Base-by-base conservation (phyloP, 2,888 invertebrate species). In the Salticus scenicus region DNA sequence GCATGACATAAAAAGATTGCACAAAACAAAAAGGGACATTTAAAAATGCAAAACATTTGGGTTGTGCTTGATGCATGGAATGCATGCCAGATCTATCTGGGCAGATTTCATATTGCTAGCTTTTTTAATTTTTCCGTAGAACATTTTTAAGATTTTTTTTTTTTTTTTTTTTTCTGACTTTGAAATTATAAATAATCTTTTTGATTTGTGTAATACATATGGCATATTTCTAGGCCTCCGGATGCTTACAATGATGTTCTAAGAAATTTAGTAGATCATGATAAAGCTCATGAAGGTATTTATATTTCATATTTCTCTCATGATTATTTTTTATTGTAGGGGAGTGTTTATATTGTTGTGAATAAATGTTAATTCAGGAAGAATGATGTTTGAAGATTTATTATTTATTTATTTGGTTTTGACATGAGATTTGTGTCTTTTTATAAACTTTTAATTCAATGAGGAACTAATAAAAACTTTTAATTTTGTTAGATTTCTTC, bases 181-280 rank as follows among this genome's bases (percentile, higher is more conserved):
- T 71, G 66, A 12, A 17, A 37, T 37, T 37, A 37, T 14, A 47
- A 47, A 12, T 5, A 37, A 2, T 47, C 1, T 47, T 2, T 37
- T 37, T 17, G 17, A 47, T 17, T 14, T 47, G 2, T 24, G 12
- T 57, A 57, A 30, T 31, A 37, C 14, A 37, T 33, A 1, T 63
- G 31, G 5, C 64, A 17, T 37, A n/a, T 80, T 51, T 83, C 73
- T 47, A 88, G 87, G 72, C 88, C 87, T 41, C 74, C 85, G 10
- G 86, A 88, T 67, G 84, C 80, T n/a, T 86, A 86, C 33, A 86
- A 67, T 80, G 86, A 86, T 71, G 80, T 80, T 17, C 66, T 88
- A 71, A 47, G 80, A 70, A 86, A 84, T 73, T 82, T 88, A 66
- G 81, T 87, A 41, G 86, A 80, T 2, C 86, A 86, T 66, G 86